Base-by-base conservation (phyloP, 2,888 invertebrate genomes). In the Caenorhabditis imperialis region DNA sequence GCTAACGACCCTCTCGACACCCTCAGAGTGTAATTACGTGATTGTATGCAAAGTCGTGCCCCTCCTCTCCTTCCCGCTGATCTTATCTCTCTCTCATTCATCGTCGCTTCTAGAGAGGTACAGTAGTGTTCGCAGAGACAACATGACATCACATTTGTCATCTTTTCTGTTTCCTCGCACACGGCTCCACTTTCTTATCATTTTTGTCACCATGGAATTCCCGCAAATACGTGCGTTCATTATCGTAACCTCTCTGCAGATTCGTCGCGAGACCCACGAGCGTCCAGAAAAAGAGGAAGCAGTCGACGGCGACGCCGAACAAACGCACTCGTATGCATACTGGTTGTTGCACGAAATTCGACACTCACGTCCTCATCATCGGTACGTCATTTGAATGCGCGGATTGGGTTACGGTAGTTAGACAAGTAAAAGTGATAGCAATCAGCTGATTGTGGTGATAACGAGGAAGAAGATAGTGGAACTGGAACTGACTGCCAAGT, bases 341-440 rank as follows among this genome's bases (percentile, higher is more conserved):
- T 51, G 61, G 70, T 42, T 72, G 62, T 63, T 58, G 63, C 44
- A 38, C 72, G 58, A 72, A 72, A 58, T 65, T 63, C 57, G 63
- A 72, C 42, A 72, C 72, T 8, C 45, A 72, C 25, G 63, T 72
- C 45, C 63, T 72, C 44, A 53, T 72, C 16, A 72, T 72, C 35
- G 72, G 72, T 72, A 53, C 42, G 71, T 53, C 61, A 40, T 45
- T 30, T 37, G 38, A 1, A 7, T 3, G 8, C 7, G 7, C 10
- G 35, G 30, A 30, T 53, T 22, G 53, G 53, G 10, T 53, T 53
- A 53, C 62, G 44, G 53, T 53, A 62, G 57, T 25, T 47, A 20
- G 47, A 5, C 33, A 22, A 27, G 25, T 18, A 38, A 30, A 48
- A 27, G 1, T n/a, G 8, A 6, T 16, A 12, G 4, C 7, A 35